Evolutionary conservation across 2,888 invertebrate genomes (phyloP).

Genomic region (Cerceris rybyensis): DNA sequence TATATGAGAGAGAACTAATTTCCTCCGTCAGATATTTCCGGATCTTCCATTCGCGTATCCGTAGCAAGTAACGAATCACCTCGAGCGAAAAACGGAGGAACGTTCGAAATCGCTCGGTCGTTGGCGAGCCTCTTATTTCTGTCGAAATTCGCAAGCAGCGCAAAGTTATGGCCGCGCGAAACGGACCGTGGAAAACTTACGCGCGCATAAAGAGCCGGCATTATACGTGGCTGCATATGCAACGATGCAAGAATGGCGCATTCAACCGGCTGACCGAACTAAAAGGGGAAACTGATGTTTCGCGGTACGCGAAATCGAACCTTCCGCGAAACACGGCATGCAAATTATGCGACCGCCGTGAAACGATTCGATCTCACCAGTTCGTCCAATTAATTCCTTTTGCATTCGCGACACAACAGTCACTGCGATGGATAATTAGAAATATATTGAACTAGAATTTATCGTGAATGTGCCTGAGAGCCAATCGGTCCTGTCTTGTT

Average conservation of each 20-base stretch:
- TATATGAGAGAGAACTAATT: too few species aligned
- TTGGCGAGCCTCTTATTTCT: slow-evolving; percentile 14
- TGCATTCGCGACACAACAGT: slow-evolving; percentile 61
- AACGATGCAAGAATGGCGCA: slow-evolving; percentile 8
- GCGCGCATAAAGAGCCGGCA: slow-evolving; percentile 24
- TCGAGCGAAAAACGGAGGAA: neutral
- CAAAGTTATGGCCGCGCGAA: slow-evolving; percentile 11
- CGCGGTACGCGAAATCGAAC: slow-evolving; percentile 33
- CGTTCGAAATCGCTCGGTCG: neutral
- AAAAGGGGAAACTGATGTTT: slow-evolving; percentile 9
- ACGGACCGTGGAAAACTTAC: slow-evolving; percentile 15
- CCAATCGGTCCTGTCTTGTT: too few species aligned
- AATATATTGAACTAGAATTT: slow-evolving; percentile 51
- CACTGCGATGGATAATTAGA: slow-evolving; percentile 21
- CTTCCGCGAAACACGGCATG: slow-evolving; percentile 37
- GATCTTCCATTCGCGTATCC: too few species aligned
- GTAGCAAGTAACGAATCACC: neutral
- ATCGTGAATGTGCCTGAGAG: slow-evolving; percentile 51
- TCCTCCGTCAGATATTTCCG: too few species aligned
- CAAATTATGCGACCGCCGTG: slow-evolving; percentile 26
- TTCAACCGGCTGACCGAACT: slow-evolving; percentile 18
- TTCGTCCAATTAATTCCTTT: slow-evolving; percentile 73
- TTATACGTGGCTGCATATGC: slow-evolving; percentile 18
- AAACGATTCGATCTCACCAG: slow-evolving; percentile 67
- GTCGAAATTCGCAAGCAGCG: neutral